phyloP scores from a whole-genome alignment of 2,888 invertebrate genomes.

The Parnassius apollo region DNA sequence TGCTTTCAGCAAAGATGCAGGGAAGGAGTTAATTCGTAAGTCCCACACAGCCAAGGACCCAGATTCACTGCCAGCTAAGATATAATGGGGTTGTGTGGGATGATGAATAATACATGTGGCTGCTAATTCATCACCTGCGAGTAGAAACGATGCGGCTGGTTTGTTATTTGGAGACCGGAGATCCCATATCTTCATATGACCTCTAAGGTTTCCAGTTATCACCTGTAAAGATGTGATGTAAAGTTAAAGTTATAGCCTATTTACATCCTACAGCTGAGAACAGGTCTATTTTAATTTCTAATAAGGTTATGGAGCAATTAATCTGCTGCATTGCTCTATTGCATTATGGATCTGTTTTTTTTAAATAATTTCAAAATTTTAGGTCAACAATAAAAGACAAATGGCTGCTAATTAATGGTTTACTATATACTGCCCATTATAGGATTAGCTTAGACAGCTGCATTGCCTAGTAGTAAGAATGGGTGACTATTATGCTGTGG shows the following conservation, averaged over 20 bases:
- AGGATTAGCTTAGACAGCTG: no score
- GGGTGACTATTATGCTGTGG: no score
- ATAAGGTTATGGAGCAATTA: no score
- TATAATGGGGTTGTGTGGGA: constrained; percentile 92
- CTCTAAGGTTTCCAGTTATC: constrained; percentile 92
- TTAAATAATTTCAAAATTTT: no score
- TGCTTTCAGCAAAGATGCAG: constrained; percentile 90
- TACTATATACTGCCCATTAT: no score
- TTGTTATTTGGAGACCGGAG: constrained; percentile 83
- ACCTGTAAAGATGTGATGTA: constrained; percentile 70
- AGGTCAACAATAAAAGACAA: no score
- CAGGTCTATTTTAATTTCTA: no score
- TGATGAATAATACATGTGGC: constrained; percentile 90
- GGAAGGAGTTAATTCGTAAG: constrained; percentile 90
- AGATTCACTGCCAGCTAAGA: constrained; percentile 91
- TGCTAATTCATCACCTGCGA: constrained; percentile 87
- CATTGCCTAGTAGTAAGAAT: no score
- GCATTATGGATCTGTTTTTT: background rate
- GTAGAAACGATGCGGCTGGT: constrained; percentile 86
- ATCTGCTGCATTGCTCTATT: no score
- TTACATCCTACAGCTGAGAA: no score
- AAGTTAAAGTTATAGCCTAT: background rate
- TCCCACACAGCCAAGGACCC: constrained; percentile 95
- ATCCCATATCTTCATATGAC: constrained; percentile 95
- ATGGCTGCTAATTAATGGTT: no score